These are phyloP conservation scores for Isotomurus palustris DNA, from an alignment of 2,888 invertebrate genomes.

Conservation along the genomic window DNA sequence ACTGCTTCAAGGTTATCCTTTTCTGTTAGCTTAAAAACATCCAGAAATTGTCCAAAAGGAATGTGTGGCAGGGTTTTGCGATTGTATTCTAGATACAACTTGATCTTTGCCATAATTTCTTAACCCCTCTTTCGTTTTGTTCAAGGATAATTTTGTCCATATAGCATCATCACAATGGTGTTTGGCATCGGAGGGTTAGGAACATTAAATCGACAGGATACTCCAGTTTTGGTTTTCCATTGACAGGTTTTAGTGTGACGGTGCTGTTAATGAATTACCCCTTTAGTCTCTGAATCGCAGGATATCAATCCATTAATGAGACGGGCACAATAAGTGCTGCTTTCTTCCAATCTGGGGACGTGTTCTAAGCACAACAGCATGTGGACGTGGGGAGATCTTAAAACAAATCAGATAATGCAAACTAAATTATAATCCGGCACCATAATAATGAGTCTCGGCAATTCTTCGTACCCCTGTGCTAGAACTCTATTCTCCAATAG, in stretches of 20 bases:
- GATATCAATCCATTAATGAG: slow-evolving; percentile 29
- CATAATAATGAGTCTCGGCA: too few species aligned
- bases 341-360: slow-evolving; percentile 2
- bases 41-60: slow-evolving; percentile 23
- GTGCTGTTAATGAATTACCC: not conserved
- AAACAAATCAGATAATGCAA: too few species aligned
- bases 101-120: not conserved
- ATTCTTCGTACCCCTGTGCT: too few species aligned
- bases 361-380: slow-evolving; percentile 11
- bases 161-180: slow-evolving; percentile 9
- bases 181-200: slow-evolving; percentile 17
- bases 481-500: slow-evolving; percentile 11
- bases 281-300: slow-evolving; percentile 22
- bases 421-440: too few species aligned
- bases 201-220: slow-evolving; percentile 16
- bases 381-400: slow-evolving; percentile 15
- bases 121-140: not conserved
- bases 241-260: not conserved
- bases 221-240: not conserved
- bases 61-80: not conserved
- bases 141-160: not conserved
- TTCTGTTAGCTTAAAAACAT: slow-evolving; percentile 17
- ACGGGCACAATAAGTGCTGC: not conserved
- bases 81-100: not conserved
- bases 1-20: slow-evolving; percentile 28